Percentiles rank a stretch among this genome's conserved stretches.
Evolutionary conservation across 2,797 vertebrate species (phyloP).

Genomic region (Cottoperca gobio): DNA sequence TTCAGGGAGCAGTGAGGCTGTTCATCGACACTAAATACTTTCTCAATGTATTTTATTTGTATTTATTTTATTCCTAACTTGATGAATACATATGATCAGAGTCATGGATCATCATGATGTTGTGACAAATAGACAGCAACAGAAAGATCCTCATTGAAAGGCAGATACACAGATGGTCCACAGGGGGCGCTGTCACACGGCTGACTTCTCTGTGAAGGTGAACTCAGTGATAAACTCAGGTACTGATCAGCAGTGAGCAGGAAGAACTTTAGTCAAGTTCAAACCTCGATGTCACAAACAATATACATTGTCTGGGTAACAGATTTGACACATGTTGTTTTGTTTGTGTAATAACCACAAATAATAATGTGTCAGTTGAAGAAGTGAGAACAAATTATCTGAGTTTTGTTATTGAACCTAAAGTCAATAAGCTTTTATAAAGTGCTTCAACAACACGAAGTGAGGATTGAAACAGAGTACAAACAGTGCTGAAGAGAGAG

Average conservation of each 20-base stretch:
- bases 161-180: neutral
- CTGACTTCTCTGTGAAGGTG: neutral
- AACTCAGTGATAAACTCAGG: neutral
- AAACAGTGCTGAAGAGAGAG: too few species aligned
- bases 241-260: neutral
- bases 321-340: neutral
- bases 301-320: neutral
- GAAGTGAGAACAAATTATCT: neutral
- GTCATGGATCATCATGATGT: neutral
- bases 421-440: too few species aligned
- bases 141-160: neutral
- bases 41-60: neutral
- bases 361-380: neutral
- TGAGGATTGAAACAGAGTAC: too few species aligned
- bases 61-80: neutral
- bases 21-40: neutral
- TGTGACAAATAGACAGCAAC: neutral
- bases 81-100: neutral
- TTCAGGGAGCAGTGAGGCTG: neutral
- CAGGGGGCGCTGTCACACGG: constrained; percentile 1
- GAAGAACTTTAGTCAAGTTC: neutral
- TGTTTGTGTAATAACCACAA: neutral
- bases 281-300: too few species aligned
- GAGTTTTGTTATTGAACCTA: neutral
- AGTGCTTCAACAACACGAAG: too few species aligned